Evolutionary conservation across 2,797 vertebrate species (phyloP), one percentile per base, ranked within the genome.

Genomic region (Sebastes minor): DNA sequence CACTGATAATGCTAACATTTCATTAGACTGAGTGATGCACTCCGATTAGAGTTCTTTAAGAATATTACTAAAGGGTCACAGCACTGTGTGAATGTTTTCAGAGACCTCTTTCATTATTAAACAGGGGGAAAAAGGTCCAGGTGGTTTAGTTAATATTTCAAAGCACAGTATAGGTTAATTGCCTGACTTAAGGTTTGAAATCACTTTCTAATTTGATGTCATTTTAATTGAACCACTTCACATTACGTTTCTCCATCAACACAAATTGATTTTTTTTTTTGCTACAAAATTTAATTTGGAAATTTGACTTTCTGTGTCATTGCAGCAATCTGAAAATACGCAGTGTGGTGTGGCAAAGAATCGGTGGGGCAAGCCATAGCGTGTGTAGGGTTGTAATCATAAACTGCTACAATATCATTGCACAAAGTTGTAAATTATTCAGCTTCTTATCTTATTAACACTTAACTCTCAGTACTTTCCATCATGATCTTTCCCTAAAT

Each of bases 141-240:
- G 23, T 89, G 65, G 75, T 74, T 66, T 55, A 79, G 78, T 85
- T 88, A 86, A 91, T 91, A 90, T 90, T 92, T 87, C 52, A 92
- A 76, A 74, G 67, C 81, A 66, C 81, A 71, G 74, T 73, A 42
- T 14, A 74, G 84, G 62, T 57, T 85, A 69, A 33, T 52, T 81
- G 88, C 18, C 25, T 7, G 49, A 57, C 13, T 42, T 42, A 4
- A 55, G 22, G 10, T 55, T 74, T 35, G 20, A 16, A 88, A 38
- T 28, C 8, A 35, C 30, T 65, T 65, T 56, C 1, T 30, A 20
- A 22, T 46, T 46, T 18, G 16, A 46, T 46, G 42, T 46, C 3
- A 46, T 46, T 20, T 46, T 46, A 30, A 49, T 30, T 49, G 14
- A 67, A 32, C 12, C 49, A 68, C 28, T 69, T 53, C 7, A 33